Base-by-base conservation (phyloP, 2,888 invertebrate genomes). In the Amphipoea lucens region DNA sequence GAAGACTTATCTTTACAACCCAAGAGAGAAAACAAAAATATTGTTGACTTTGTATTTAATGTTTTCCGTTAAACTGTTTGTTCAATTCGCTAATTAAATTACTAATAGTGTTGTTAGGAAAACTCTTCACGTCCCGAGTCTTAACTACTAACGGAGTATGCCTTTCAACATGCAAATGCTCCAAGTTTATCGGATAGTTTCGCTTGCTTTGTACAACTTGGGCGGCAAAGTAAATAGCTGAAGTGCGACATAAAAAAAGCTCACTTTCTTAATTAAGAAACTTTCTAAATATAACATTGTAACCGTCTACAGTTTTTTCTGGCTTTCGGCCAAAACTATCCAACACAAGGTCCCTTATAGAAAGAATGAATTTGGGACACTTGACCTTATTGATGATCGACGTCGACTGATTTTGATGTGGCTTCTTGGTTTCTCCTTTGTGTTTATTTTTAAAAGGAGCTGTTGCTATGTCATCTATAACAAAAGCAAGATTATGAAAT, bases 301-400 rank as follows among this genome's bases (percentile, higher is more conserved):
- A 75, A 77, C 79, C 66, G 76, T 76, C 67, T 83, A 79, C 75
- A 77, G 69, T 77, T 76, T 69, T 45, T 66, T 60, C 78, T 89
- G 89, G 89, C 87, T 63, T 14, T 12, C 17, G 3, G 85, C 89
- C 89, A 89, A 81, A 68, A 76, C 71, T 84, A 80, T 77, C 48
- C 62, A 75, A 83, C 60, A 80, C 89, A 89, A 89, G 89, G 89
- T 89, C 85, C 65, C 67, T 23, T 78, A 82, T 75, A 79, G 83
- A 66, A 83, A 81, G 65, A 82, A 86, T 88, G 67, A 80, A 74
- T 88, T 89, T 81, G 82, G 82, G 79, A 81, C 70, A 83, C 81
- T 86, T 86, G 90, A 89, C 88, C 87, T 62, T 68, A 77, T 83
- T 87, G 74, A 29, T 63, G 89, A 82, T 79, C 74, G 67, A 75